A percentile compares a stretch with the other conserved stretches of the same genome.
Conservation (phyloP, 2,113 vertebrate genomes). For the Camelus bactrianus region DNA sequence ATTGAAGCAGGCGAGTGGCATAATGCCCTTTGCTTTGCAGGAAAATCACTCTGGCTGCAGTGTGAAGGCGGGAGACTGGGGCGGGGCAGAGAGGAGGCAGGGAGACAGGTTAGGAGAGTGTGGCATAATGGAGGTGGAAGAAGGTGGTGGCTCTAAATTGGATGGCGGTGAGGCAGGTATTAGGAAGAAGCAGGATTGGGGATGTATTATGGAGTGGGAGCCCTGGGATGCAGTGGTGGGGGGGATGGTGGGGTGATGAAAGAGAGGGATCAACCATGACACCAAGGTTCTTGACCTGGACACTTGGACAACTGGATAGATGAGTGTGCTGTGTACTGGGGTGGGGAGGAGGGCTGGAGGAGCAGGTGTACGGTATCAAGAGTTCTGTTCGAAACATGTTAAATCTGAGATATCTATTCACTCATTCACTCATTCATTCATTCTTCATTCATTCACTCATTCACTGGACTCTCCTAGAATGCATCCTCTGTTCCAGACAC, state of each 20-base stretch:
- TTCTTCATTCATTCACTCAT: not conserved
- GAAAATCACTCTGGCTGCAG: not conserved
- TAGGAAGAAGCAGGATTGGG: not conserved
- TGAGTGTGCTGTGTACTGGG: not conserved
- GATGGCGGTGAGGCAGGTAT: not conserved
- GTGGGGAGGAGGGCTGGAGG: not conserved
- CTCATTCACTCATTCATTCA: not conserved
- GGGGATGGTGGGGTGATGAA: not conserved
- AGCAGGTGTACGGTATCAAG: not conserved
- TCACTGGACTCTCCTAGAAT: not conserved
- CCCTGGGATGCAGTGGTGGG: not conserved
- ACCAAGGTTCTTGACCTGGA: not conserved
- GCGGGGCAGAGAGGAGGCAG: not conserved
- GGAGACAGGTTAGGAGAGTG: not conserved
- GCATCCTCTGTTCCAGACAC: not conserved
- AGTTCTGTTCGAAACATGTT: not conserved
- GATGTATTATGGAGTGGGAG: not conserved
- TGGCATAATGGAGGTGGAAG: not conserved
- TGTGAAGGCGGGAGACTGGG: not conserved
- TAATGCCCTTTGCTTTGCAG: not conserved
- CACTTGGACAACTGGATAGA: not conserved
- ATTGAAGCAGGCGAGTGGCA: not conserved
- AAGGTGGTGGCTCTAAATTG: not conserved
- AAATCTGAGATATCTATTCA: not conserved
- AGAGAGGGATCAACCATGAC: not conserved